Evolutionary conservation across 2,797 vertebrate genomes (phyloP), one percentile per base, ranked within the genome.

Genomic region (Peromyscus melanophrys): DNA sequence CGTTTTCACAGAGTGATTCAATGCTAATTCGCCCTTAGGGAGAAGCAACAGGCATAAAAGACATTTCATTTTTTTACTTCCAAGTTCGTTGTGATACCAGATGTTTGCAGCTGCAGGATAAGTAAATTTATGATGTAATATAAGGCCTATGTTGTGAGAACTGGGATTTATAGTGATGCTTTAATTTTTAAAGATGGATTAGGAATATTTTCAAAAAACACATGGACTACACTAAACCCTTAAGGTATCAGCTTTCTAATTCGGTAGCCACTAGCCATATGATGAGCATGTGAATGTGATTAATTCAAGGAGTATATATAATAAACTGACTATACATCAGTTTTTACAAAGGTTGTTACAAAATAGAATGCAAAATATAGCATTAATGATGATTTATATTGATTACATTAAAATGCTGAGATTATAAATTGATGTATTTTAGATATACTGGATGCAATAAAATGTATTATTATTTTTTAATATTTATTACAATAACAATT

Each of bases 21-120:
- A 88, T 75, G 61, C 21, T 69, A 37, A 81, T 76, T 59, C 67
- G 5, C 8, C 29, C 59, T 88, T 67, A 85, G 43, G 34, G 93
- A 91, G 40, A 94, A 91, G 40, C 49, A 95, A 75, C 6, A 29
- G 31, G 31, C 11, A 83, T 69, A 86, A 17, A 73, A 55, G 16
- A 34, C 89, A 46, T 92, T 93, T 86, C 73, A 67, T 12, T 85
- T 90, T 57, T 94, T 80, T 82, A 89, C 9, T 85, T 93, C 61
- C 55, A 89, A 85, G 31, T 80, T 95, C 46, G 89, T 61, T 73
- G 34, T 67, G 67, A 91, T 73, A 67, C 19, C 83, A 94, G 23
- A 57, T 34, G 73, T 82, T 71, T 77, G 73, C 52, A 76, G 14
- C 43, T 91, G 21, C 81, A 86, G 81, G 55, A 57, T 14, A 93